Percentiles rank a stretch among this genome's conserved stretches.
These are phyloP conservation scores for Pemphredon lugubris DNA, from an alignment of 2,888 invertebrate genomes.

Conservation along the genomic window DNA sequence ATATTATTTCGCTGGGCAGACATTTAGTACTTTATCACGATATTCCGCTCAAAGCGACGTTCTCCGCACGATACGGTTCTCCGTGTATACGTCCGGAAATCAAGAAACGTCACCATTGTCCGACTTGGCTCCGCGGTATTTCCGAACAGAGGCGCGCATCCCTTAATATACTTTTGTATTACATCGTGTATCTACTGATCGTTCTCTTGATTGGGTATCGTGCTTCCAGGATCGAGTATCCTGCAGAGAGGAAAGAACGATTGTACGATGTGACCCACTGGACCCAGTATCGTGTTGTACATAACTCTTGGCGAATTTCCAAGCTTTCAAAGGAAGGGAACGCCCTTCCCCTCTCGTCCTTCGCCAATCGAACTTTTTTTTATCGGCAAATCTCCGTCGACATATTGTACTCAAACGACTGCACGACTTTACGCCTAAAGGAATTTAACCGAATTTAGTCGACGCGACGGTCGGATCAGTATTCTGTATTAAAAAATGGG, in stretches of 20 bases:
- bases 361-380: slow-evolving; percentile 14
- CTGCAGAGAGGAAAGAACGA: slow-evolving; percentile 23
- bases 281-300: slow-evolving; percentile 39
- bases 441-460: neutral
- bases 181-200: slow-evolving; percentile 14
- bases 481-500: no score
- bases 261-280: slow-evolving; percentile 33
- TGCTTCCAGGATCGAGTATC: slow-evolving; percentile 49
- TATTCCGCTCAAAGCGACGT: no score
- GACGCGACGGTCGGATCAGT: no score
- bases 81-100: no score
- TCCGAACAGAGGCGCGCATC: neutral
- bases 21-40: no score
- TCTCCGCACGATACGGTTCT: no score
- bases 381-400: neutral
- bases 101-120: no score
- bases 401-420: neutral
- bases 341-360: slow-evolving; percentile 1
- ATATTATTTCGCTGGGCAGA: no score
- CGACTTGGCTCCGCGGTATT: no score
- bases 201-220: slow-evolving; percentile 40
- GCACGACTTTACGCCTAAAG: no score
- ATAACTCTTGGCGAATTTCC: slow-evolving; percentile 49
- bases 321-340: no score
- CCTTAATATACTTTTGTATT: slow-evolving; percentile 12